A percentile compares a stretch with the other conserved stretches of the same genome.
Evolutionary conservation across 2,888 invertebrate species (phyloP).

Genomic region (Phaedon cochleariae): DNA sequence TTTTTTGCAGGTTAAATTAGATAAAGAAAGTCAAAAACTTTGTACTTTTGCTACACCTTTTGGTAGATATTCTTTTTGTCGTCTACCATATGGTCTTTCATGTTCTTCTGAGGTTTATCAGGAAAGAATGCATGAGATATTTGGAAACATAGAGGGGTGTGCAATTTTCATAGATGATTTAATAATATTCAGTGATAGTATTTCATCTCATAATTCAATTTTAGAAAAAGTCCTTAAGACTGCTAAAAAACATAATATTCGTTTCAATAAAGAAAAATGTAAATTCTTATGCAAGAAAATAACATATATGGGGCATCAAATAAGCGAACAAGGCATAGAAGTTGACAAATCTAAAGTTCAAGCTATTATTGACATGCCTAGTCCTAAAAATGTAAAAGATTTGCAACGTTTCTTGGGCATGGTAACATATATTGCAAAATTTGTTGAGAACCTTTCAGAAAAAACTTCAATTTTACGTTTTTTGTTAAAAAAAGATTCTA

Average conservation of each 20-base stretch:
- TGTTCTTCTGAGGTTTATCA: no score
- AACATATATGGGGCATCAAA: no score
- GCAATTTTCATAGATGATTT: constrained; percentile 22
- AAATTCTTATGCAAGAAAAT: no score
- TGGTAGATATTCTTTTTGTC: constrained; percentile 24
- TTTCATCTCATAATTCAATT: constrained; percentile 18
- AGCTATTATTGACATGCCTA: no score
- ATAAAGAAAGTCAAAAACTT: no score
- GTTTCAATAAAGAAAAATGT: constrained; percentile 10
- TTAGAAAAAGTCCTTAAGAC: constrained; percentile 14
- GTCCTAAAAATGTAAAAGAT: no score
- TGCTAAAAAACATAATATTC: constrained; percentile 9
- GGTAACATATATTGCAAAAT: constrained; percentile 46
- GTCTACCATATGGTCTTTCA: constrained; percentile 28
- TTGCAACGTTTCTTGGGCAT: no score
- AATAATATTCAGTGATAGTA: constrained; percentile 17
- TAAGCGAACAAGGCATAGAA: constrained; percentile 22
- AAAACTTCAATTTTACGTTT: constrained; percentile 35
- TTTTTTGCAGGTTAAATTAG: constrained; percentile 32
- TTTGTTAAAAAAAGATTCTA: constrained; percentile 38
- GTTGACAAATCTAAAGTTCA: constrained; percentile 4
- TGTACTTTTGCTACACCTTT: no score
- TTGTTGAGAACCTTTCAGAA: constrained; percentile 44
- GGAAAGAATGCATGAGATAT: constrained; percentile 34
- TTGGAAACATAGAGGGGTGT: constrained; percentile 29